Conservation (phyloP, 2,113 vertebrate species). For the Elgaria multicarinata region DNA sequence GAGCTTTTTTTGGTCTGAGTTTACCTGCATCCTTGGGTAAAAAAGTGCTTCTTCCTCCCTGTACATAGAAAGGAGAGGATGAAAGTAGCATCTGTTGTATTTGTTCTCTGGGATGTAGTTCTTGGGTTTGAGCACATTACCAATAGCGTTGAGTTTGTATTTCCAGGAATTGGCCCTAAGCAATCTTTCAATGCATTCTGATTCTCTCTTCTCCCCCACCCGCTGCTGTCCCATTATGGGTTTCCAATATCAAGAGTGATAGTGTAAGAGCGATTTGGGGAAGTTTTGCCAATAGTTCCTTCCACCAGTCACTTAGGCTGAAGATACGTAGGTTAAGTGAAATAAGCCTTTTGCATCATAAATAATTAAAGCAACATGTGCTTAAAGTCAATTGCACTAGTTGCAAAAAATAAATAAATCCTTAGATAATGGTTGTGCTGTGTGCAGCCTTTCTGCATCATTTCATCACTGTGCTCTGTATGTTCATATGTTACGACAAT, state of each 20-base stretch:
- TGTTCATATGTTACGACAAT: background rate
- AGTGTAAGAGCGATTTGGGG: background rate
- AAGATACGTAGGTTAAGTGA: background rate
- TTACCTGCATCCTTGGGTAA: background rate
- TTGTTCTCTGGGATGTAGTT: background rate
- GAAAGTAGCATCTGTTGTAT: background rate
- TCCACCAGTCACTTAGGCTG: background rate
- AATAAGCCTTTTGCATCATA: constrained; percentile 26
- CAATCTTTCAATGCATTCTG: background rate
- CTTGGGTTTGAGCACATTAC: background rate
- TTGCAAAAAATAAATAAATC: background rate
- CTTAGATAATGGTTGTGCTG: background rate
- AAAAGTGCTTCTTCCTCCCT: background rate
- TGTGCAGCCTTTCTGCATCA: background rate
- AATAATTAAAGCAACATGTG: constrained; percentile 6
- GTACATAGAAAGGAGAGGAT: too few relatives aligned
- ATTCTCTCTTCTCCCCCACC: background rate
- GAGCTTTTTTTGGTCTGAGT: background rate
- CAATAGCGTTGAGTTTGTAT: background rate
- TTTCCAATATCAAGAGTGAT: constrained; percentile 19
- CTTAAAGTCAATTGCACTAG: constrained; percentile 7
- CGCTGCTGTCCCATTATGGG: background rate
- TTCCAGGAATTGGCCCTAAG: background rate
- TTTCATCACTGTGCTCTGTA: rapidly evolving
- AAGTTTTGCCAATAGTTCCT: constrained; percentile 14